Evolutionary conservation across 2,113 vertebrate species (phyloP), one percentile per base, ranked within the genome.

Genomic region (Malurus elegans): DNA sequence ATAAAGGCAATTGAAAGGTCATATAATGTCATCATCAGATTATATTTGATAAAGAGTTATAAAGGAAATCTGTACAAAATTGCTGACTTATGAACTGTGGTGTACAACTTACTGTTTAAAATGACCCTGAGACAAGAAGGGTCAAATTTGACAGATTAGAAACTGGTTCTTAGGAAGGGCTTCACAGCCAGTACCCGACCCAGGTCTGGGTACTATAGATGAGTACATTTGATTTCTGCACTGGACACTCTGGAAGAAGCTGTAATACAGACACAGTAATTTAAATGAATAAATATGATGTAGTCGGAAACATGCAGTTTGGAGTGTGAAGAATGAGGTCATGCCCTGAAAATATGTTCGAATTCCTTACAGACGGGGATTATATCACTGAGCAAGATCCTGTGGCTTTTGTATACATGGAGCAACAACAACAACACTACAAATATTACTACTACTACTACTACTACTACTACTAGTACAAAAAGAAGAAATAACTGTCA

Each of bases 191-290:
- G 38, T 38, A 38, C 38, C 38, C 38, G 10, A 38, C 38, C 38
- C 38, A 64, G 14, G 3, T 50, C 44, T 64, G 25, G 6, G 6
- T 81, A 21, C 2, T 74, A 20, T 25, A 78, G 14, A 11, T 42
- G n/a, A 42, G 7, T 64, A 44, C 1, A 0, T 69, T 38, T 48
- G 40, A 38, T 10, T 50, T 73, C 26, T 0, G 2, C 36, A 32
- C 18, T 65, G 36, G 31, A 24, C 28, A 61, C 40, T 61, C 14
- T 47, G 50, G n/a, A 57, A 15, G 40, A 76, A 89, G 18, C 8
- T 3, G 1, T 44, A 64, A 48, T 53, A 36, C 3, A 50, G 32
- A 67, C 29, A 44, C 4, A 34, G 9, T 25, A 80, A 80, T n/a
- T 28, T 4, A 16, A 26, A 8, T 26, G 5, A 57, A 26, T 72